phyloP scores from a whole-genome alignment of 1,140 invertebrate genomes.

The Drosophila paulistorum region DNA sequence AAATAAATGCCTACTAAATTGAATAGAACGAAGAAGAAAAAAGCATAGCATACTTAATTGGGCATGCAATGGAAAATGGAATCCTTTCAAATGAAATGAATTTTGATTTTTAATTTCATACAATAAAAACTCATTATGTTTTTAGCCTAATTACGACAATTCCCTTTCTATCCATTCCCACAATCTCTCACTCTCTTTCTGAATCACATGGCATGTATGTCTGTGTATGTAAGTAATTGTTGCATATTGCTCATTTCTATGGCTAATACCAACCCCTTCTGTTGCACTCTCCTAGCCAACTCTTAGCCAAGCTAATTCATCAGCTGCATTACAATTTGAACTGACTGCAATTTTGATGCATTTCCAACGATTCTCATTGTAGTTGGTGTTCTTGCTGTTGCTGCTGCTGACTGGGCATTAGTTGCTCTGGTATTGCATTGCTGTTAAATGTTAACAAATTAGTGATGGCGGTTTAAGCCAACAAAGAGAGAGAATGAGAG shows the following conservation, averaged over 20 bases:
- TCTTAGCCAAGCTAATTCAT: constrained; percentile 45
- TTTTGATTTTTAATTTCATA: constrained; percentile 14
- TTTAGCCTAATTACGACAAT: constrained; percentile 47
- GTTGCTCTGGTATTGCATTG: constrained; percentile 37
- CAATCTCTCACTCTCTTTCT: neutral
- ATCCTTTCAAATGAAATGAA: neutral
- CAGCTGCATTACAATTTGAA: constrained; percentile 58
- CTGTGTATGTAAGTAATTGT: constrained; percentile 39
- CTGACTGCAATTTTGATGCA: constrained; percentile 51
- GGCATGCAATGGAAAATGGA: neutral
- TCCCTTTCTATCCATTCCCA: neutral
- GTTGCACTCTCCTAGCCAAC: neutral
- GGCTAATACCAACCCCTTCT: neutral
- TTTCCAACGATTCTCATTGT: constrained; percentile 21
- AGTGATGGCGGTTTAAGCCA: constrained; percentile 66
- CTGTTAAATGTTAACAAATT: constrained; percentile 73
- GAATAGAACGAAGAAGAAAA: neutral
- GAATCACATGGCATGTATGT: constrained; percentile 29
- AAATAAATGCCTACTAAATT: too few relatives aligned
- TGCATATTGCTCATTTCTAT: constrained; percentile 51
- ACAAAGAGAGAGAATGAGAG: constrained; percentile 16
- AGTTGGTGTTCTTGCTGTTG: constrained; percentile 19
- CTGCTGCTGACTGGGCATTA: constrained; percentile 10
- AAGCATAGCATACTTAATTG: neutral
- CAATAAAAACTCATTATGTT: constrained; percentile 17